Conservation (phyloP, 2,113 vertebrate genomes). For the Nycticorax nycticorax region DNA sequence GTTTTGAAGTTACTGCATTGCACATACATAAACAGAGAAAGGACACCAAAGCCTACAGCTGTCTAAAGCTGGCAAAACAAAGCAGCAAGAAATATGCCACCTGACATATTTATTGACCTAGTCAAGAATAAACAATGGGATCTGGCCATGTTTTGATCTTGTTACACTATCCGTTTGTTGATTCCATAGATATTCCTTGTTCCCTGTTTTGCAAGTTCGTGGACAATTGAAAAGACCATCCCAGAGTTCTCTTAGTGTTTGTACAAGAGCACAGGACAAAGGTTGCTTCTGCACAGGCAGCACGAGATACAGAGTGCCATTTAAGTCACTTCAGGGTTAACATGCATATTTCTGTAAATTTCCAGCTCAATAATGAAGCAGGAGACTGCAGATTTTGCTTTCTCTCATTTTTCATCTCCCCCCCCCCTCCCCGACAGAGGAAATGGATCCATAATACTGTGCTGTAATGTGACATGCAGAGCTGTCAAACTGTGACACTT, state of each 20-base stretch:
- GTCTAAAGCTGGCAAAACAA: background rate
- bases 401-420: background rate
- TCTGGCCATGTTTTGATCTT: background rate
- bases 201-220: background rate
- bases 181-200: background rate
- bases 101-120: background rate
- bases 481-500: constrained; percentile 58
- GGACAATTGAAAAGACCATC: background rate
- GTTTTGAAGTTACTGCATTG: background rate
- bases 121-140: background rate
- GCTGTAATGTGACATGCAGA: constrained; percentile 34
- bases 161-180: background rate
- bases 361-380: background rate
- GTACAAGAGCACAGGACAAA: background rate
- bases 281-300: background rate
- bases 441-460: constrained; percentile 35
- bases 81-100: background rate
- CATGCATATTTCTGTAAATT: background rate
- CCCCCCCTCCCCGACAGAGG: background rate
- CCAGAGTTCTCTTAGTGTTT: background rate
- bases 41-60: background rate
- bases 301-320: background rate
- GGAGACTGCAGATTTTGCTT: background rate
- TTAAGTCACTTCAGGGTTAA: background rate
- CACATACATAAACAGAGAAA: background rate